Conservation (phyloP, 2,888 invertebrate genomes). For the Eupithecia tripunctaria region DNA sequence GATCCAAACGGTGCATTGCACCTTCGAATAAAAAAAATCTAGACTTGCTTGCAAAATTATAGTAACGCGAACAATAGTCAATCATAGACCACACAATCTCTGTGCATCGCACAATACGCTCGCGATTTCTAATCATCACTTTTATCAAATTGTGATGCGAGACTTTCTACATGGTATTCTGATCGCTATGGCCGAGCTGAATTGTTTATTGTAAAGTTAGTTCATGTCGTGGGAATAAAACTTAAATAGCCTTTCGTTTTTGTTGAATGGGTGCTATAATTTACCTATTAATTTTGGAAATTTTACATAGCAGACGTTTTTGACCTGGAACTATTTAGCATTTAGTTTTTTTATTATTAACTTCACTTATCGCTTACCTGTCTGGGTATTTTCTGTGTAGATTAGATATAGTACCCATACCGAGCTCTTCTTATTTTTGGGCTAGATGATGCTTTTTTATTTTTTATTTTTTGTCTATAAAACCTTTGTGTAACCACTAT, state of each 20-base stretch:
- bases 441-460: no score
- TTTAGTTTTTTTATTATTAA: no score
- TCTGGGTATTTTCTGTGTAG: no score
- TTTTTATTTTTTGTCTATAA: no score
- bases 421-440: no score
- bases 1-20: no score
- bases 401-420: no score
- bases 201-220: conserved; percentile 26
- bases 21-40: background rate
- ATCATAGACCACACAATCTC: conserved; percentile 21
- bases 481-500: no score
- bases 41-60: conserved; percentile 25
- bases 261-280: background rate
- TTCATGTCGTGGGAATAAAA: background rate
- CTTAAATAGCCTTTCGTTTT: background rate
- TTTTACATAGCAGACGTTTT: background rate
- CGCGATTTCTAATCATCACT: conserved; percentile 46
- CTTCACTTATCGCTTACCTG: no score
- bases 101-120: conserved; percentile 23
- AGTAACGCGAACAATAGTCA: conserved; percentile 32
- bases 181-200: conserved; percentile 53
- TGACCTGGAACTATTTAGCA: no score
- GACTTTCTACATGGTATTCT: conserved; percentile 65
- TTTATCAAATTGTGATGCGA: conserved; percentile 54
- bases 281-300: background rate